These are phyloP conservation scores for Turritopsis rubra DNA, from an alignment of 30 jellyfish, hydroid and myxozoan species.

Conservation along the genomic window DNA sequence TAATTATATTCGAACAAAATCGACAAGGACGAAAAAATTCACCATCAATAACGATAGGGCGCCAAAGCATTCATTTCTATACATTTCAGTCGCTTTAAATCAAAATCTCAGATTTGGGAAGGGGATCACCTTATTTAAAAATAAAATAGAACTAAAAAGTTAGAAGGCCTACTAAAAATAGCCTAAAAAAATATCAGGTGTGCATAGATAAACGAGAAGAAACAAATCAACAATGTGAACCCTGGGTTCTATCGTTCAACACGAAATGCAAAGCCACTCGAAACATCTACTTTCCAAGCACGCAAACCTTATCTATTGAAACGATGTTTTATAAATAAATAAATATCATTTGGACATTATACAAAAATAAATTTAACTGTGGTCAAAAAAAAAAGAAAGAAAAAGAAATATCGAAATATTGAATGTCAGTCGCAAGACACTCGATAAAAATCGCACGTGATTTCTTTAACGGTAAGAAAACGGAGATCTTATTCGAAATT, in stretches of 20 bases:
- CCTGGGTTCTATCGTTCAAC: background rate
- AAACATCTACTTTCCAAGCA: background rate
- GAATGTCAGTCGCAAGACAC: background rate
- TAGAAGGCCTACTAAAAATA: too few relatives aligned
- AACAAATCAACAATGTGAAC: background rate
- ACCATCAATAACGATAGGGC: too few relatives aligned
- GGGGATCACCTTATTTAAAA: too few relatives aligned
- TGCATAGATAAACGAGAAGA: background rate
- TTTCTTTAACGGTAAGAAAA: background rate
- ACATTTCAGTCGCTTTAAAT: too few relatives aligned
- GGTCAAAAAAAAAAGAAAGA: background rate
- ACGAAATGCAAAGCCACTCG: background rate
- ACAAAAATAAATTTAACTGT: background rate
- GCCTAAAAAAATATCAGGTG: background rate
- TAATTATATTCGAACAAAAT: too few relatives aligned
- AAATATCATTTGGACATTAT: background rate
- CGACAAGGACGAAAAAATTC: too few relatives aligned
- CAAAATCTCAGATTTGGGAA: too few relatives aligned
- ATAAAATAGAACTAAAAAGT: background rate
- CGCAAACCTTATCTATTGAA: background rate
- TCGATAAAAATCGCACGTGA: background rate
- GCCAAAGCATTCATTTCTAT: too few relatives aligned
- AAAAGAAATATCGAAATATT: background rate
- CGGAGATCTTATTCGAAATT: background rate
- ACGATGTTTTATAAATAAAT: background rate